Base-by-base conservation (phyloP, 2,797 vertebrate species). In the Catostomus latipinnis region DNA sequence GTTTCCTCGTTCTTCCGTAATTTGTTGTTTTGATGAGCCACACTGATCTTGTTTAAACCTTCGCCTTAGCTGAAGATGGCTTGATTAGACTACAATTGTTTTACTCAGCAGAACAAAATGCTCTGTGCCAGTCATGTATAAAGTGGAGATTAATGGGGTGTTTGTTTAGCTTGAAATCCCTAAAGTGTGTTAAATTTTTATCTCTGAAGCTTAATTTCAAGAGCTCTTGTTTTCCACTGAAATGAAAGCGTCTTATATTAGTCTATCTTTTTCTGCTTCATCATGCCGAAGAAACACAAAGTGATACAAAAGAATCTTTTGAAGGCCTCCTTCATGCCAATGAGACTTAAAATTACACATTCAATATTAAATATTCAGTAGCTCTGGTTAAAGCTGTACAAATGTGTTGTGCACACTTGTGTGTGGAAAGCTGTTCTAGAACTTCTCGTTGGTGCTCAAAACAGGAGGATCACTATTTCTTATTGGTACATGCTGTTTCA, bases 81-180 rank as follows among this genome's bases (percentile, higher is more conserved):
- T 46, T 80, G 82, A 78, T 18, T 52, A 61, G 34, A 76, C 71
- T 76, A 46, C 88, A 82, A 78, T 34, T 72, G 57, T 49, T 60
- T 83, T 80, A 67, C 84, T 83, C 66, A 81, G 75, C 78, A 83
- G 77, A 86, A 13, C 16, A 0, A 88, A 73, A 81, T 81, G 78
- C 81, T 87, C 78, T 83, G 80, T 87, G 80, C 81, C 84, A 88
- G 52, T 85, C 69, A 80, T 76, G 81, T 81, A 71, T 86, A 80
- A 81, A 78, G 48, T 22, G 12, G 88, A 86, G 81, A n/a, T 82
- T 61, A 88, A 87, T 85, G 71, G 80, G 77, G 63, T 84, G 66
- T 84, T 88, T 75, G 86, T 88, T 87, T 87, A 82, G 79, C 86
- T 83, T 81, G 71, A 75, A 81, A 84, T 85, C 80, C 82, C 78